Base-by-base conservation (phyloP, 1,140 invertebrate genomes). In the Neocloeon triangulifer region DNA sequence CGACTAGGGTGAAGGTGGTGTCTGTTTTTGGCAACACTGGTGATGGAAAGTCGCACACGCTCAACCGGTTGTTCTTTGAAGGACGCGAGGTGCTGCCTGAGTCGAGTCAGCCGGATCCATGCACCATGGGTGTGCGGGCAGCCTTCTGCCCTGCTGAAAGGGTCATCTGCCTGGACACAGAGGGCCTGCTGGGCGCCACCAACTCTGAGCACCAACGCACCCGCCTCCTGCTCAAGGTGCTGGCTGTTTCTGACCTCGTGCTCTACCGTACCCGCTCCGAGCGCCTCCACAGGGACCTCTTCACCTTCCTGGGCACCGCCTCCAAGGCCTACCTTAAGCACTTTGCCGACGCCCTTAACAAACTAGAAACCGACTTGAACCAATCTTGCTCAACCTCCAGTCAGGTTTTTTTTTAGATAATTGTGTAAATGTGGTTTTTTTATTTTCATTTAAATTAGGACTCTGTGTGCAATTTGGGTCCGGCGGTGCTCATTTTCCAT, bases 11-110 rank as follows among this genome's bases (percentile, higher is more conserved):
- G 2, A 85, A 84, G 57, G 78, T 85, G 13, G 66, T 85, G 2
- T 79, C 79, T 2, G 80, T 86, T 44, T 80, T 85, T 59, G 81
- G 81, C 1, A 84, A 80, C 43, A 81, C 77, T 2, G 78, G 79
- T 1, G 78, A 84, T 55, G 79, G 79, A 2, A 85, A 85, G 52
- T 84, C 78, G 21, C 62, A 75, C 41, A 80, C 76, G 0, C 48
- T 85, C 33, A 86, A 86, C 53, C 62, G 80, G 40, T 66, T 68
- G 10, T 81, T 86, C 45, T 85, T 82, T 47, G 51, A 63, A 42
- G 75, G 75, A 0, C 48, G 62, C 38, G 68, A 79, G 51, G 57
- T 82, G 1, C 84, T 84, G 50, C 56, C 59, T 36, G 81, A 77
- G 0, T 78, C 73, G 10, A 51, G 62, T 1, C 60, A 68, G 36